Evolutionary conservation across 2,888 invertebrate species (phyloP), one percentile per base, ranked within the genome.

Genomic region (Nomada fucata): DNA sequence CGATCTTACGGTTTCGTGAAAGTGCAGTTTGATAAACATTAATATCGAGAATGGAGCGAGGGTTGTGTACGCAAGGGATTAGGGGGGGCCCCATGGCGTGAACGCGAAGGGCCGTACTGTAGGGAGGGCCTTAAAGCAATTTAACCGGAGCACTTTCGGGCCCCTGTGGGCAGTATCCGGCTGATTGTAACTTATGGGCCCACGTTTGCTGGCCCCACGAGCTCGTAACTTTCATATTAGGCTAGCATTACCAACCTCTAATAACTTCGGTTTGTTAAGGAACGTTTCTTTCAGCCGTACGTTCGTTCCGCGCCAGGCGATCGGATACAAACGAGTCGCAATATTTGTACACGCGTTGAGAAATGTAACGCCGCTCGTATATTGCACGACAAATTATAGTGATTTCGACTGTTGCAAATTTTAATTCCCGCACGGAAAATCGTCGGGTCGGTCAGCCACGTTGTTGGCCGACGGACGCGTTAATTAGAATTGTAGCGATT

Each of bases 171-270:
- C 72, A 86, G 83, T 72, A 85, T 67, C 69, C 76, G 86, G 81
- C 79, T 89, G 89, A 89, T 89, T 89, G 89, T 90, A 88, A 90
- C 89, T 89, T 89, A 89, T 89, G 89, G 85, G 77, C 60, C 88
- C 82, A 81, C 85, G 88, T 89, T 84, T 71, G 76, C 84, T 73
- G 85, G 77, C 77, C 60, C 65, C 74, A 50, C 74, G 52, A 70
- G 68, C 72, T 87, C 82, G 82, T 90, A 89, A 87, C 89, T 89
- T 74, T 86, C 83, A 77, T 85, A 90, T 90, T 89, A 88, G 90
- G 79, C 73, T 74, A 80, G 71, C 78, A 84, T 88, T 84, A 84
- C 77, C 55, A 57, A 53, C 67, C 79, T 79, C 68, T 81, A 84
- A 88, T 83, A 88, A 88, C 81, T 88, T 86, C 79, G 80, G 84